phyloP scores from a whole-genome alignment of 2,113 vertebrate species.

The Nannobrachium achirus region DNA sequence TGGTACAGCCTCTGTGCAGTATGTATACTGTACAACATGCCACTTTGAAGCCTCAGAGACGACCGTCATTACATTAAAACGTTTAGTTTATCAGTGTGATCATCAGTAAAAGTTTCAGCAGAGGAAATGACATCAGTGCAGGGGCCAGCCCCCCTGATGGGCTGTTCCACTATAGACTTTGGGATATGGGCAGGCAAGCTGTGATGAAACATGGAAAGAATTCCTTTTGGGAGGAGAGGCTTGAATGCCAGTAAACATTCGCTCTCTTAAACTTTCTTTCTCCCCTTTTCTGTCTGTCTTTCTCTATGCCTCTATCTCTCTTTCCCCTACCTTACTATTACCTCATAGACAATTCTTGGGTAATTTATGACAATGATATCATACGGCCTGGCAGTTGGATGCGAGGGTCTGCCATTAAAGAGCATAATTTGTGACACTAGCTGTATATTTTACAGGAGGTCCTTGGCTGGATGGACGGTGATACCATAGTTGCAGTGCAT shows the following conservation, averaged over 20 bases:
- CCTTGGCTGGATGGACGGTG: slow-evolving; percentile 42
- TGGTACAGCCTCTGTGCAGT: not conserved
- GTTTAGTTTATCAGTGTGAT: slow-evolving; percentile 52
- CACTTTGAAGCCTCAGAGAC: too few species aligned
- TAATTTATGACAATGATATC: slow-evolving; percentile 70
- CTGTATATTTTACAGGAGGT: slow-evolving; percentile 57
- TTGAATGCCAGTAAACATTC: slow-evolving; percentile 68
- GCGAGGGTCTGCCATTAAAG: slow-evolving; percentile 52
- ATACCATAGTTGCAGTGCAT: slow-evolving; percentile 49
- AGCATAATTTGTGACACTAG: slow-evolving; percentile 47
- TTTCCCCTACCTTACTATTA: slow-evolving; percentile 36
- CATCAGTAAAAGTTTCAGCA: slow-evolving; percentile 55
- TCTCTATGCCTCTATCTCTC: slow-evolving; percentile 30
- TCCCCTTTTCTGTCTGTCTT: slow-evolving; percentile 28
- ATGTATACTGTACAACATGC: too few species aligned
- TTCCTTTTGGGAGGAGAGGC: slow-evolving; percentile 73
- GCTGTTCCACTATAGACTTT: slow-evolving; percentile 30
- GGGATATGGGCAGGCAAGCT: slow-evolving; percentile 58
- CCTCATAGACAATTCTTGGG: slow-evolving; percentile 49
- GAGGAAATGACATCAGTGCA: slow-evolving; percentile 74
- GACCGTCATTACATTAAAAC: slow-evolving; percentile 6
- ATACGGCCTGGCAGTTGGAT: slow-evolving; percentile 55
- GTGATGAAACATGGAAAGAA: slow-evolving; percentile 80
- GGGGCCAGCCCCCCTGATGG: slow-evolving; percentile 50
- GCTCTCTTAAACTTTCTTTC: slow-evolving; percentile 38